Evolutionary conservation across 2,797 vertebrate species (phyloP).

Genomic region (Euphonia xanthogaster): DNA sequence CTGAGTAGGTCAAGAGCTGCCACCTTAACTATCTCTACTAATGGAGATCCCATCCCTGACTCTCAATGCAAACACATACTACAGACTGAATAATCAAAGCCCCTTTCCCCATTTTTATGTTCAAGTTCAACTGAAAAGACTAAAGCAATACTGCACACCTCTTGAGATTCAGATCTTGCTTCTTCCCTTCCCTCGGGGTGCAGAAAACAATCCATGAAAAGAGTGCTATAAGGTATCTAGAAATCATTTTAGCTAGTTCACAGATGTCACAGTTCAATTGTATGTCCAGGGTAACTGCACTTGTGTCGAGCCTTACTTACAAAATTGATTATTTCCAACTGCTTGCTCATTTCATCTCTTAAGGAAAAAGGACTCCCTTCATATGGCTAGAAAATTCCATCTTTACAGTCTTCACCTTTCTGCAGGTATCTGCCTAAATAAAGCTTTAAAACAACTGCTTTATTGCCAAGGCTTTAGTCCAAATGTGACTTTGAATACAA

Average conservation of each 20-base stretch:
- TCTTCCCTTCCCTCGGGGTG: not conserved
- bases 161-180: not conserved
- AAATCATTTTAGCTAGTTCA: not conserved
- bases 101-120: not conserved
- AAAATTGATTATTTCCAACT: not conserved
- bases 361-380: not conserved
- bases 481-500: not conserved
- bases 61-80: not conserved
- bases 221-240: not conserved
- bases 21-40: not conserved
- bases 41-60: not conserved
- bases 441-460: not conserved
- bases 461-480: not conserved
- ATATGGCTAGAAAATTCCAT: not conserved
- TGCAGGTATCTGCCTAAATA: not conserved
- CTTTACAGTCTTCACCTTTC: not conserved
- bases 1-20: not conserved
- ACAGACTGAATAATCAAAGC: not conserved
- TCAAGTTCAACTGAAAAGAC: not conserved
- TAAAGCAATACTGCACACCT: not conserved
- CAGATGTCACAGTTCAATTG: rapidly evolving
- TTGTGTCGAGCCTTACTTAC: not conserved
- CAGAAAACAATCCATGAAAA: not conserved
- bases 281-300: not conserved
- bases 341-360: not conserved